Percentiles rank a stretch among this genome's conserved stretches.
Conservation (phyloP, 2,797 vertebrate species). For the Chaenodraco wilsoni region DNA sequence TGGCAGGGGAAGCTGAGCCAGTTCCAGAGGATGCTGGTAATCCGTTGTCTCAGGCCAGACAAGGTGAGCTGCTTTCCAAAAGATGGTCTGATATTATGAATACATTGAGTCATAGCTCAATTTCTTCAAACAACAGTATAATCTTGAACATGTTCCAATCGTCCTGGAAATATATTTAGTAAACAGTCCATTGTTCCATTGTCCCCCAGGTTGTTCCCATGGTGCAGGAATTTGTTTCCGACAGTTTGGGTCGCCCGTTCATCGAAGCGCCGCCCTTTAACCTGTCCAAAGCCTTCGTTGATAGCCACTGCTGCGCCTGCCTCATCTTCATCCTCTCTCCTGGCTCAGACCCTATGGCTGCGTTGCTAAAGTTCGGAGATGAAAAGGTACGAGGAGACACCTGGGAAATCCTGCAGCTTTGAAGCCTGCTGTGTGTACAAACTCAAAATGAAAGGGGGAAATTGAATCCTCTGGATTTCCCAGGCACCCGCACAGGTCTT, state of each 20-base stretch:
- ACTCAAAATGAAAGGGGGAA: conserved; percentile 49
- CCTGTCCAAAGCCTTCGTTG: conserved; percentile 86
- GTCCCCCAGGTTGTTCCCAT: conserved; percentile 85
- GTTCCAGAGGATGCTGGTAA: conserved; percentile 90
- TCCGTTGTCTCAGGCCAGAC: conserved; percentile 89
- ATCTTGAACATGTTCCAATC: too few species aligned
- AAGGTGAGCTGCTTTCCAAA: conserved; percentile 75
- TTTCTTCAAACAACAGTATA: neutral
- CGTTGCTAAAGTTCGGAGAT: conserved; percentile 90
- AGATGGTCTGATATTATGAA: neutral
- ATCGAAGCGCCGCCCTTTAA: conserved; percentile 92
- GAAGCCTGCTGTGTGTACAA: conserved; percentile 54
- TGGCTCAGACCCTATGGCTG: conserved; percentile 89
- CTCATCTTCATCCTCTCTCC: conserved; percentile 92
- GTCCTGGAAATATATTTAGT: too few species aligned
- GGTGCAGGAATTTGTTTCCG: conserved; percentile 88
- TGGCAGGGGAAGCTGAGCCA: conserved; percentile 83
- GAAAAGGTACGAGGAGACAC: conserved; percentile 83
- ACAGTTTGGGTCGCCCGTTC: conserved; percentile 84
- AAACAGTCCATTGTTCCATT: too few species aligned
- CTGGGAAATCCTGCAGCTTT: conserved; percentile 38
- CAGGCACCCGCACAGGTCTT: conserved; percentile 21
- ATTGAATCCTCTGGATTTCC: conserved; percentile 38
- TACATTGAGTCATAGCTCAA: neutral
- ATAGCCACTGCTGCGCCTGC: conserved; percentile 88